Base-by-base conservation (phyloP, 2,888 invertebrate genomes). In the Xanthia togata region DNA sequence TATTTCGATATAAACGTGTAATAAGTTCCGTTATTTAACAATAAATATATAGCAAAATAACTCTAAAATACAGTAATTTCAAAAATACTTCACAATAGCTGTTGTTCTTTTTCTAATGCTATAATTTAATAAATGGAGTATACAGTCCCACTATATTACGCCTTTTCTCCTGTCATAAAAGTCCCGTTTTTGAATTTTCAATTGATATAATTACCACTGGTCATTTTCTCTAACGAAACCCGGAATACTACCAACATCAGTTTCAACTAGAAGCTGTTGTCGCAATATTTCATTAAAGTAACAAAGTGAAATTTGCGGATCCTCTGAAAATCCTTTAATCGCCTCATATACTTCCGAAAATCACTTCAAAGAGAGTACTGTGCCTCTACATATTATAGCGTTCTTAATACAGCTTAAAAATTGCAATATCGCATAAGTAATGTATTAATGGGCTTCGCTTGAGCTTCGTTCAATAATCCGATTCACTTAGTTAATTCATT, bases 341-440 rank as follows among this genome's bases (percentile, higher is more conserved):
- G 64, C 76, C 60, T 69, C 83, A 71, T 79, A 73, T 76, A 74
- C 67, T 64, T 63, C 59, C 47, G 62, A 75, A 83, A 76, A 79
- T 65, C 53, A 62, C 83, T 79, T 76, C 71, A 73, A 83, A 79
- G 67, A 70, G 78, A 47, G 17, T 47, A 31, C 20, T 55, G 23
- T 79, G 35, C 59, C 41, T 64, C 47, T 65, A 62, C 73, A 71
- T 73, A 78, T 47, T 76, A 70, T n/a, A 20, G n/a, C 38, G 71
- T 76, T 80, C 76, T 76, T 80, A 80, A 80, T 76, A 76, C 72
- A 69, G 76, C 73, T 83, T 83, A 83, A 76, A 83, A 79, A 83
- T 71, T 79, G 83, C 72, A 76, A 83, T 79, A 68, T 79, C 50
- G 26, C 70, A 76, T 73, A 73, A 79, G 71, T 69, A 69, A 67